A percentile compares a stretch with the other conserved stretches of the same genome.
Conservation (phyloP, 2,797 vertebrate genomes). For the Sebastiscus albofasciatus region DNA sequence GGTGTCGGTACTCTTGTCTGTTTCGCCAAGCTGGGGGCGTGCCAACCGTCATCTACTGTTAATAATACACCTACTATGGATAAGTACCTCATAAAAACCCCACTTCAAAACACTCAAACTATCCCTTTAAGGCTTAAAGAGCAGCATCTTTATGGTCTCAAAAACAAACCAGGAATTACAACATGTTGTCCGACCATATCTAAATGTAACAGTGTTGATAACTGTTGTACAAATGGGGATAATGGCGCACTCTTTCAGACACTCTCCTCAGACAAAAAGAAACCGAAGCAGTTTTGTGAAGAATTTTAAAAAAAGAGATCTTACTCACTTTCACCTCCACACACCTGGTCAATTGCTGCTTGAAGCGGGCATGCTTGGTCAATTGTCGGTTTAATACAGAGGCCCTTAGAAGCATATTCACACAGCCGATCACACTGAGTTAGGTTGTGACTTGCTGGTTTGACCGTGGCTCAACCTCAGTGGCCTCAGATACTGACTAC, state of each 20-base stretch:
- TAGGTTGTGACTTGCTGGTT: not conserved
- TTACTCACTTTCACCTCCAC: not conserved
- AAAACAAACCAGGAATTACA: not conserved
- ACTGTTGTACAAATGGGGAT: not conserved
- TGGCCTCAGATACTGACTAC: constrained; percentile 1
- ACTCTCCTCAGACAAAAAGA: not conserved
- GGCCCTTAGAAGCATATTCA: not conserved
- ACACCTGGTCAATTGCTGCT: not conserved
- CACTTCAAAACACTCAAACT: too few species aligned
- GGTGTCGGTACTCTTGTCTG: too few species aligned
- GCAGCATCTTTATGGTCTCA: not conserved
- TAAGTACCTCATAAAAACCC: too few species aligned
- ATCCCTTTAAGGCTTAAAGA: not conserved
- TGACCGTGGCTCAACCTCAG: not conserved
- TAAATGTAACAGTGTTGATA: not conserved
- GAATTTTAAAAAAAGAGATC: not conserved
- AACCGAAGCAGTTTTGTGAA: not conserved
- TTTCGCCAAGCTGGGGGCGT: too few species aligned
- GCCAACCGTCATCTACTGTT: too few species aligned
- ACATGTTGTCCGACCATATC: not conserved
- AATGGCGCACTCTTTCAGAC: not conserved
- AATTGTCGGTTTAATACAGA: not conserved
- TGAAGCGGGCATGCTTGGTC: not conserved
- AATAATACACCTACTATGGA: too few species aligned
- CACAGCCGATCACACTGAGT: constrained; percentile 5